Percentiles rank a stretch among this genome's conserved stretches.
Evolutionary conservation across 2,888 invertebrate species (phyloP).

Genomic region (Ectemnius cavifrons): DNA sequence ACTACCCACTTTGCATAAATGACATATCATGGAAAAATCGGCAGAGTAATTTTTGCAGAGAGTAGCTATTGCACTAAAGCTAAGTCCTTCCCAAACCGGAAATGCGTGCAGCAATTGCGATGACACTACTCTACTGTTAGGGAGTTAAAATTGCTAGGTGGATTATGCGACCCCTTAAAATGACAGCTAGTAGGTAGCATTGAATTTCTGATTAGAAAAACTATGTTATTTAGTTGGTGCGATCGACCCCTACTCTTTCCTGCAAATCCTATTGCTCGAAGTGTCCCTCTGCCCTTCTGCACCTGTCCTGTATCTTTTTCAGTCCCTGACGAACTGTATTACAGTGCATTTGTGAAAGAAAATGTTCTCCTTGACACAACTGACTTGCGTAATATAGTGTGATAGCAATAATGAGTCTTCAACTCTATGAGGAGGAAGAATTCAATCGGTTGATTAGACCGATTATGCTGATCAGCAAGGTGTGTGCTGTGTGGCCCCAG

Average conservation of each 20-base stretch:
- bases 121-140: conserved; percentile 38
- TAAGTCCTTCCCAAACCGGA: no score
- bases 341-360: background rate
- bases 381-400: no score
- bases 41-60: no score
- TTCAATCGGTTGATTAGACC: conserved; percentile 63
- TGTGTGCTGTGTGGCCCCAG: conserved; percentile 66
- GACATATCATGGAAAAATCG: no score
- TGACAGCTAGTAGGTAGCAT: conserved; percentile 17
- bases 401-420: conserved; percentile 22
- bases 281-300: background rate
- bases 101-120: no score
- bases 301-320: no score
- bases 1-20: no score
- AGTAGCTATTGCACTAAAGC: no score
- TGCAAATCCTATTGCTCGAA: background rate
- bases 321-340: no score
- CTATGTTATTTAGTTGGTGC: background rate
- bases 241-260: background rate
- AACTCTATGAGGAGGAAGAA: conserved; percentile 37
- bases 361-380: background rate
- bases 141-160: conserved; percentile 50
- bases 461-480: conserved; percentile 44
- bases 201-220: conserved; percentile 16
- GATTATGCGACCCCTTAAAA: conserved; percentile 38